Percentiles rank a stretch among this genome's conserved stretches.
phyloP scores from a whole-genome alignment of 1,140 invertebrate genomes.

The Sinella curviseta region DNA sequence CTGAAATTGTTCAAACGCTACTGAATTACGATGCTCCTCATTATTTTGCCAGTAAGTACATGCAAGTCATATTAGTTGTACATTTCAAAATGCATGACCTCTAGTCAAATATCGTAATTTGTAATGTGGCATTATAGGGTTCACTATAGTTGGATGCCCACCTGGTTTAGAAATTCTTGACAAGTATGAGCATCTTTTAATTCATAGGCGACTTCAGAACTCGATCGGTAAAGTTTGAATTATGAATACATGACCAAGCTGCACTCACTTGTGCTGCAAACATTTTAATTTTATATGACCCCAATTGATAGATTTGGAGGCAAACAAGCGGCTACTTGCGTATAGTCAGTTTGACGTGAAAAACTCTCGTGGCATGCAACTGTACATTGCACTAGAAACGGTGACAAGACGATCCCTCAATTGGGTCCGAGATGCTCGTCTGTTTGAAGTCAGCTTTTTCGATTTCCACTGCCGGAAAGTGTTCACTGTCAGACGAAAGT shows the following conservation, averaged over 20 bases:
- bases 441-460: constrained; percentile 17
- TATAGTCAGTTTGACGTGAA: constrained; percentile 11
- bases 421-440: neutral
- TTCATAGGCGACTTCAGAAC: neutral
- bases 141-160: neutral
- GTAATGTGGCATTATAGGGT: too few species aligned
- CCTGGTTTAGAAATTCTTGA: neutral
- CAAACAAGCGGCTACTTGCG: neutral
- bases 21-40: neutral
- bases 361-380: neutral
- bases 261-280: neutral
- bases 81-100: neutral
- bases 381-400: constrained; percentile 7
- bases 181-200: neutral
- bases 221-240: neutral
- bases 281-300: neutral
- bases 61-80: too few species aligned
- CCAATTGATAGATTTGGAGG: neutral
- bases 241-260: too few species aligned
- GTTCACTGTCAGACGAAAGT: neutral
- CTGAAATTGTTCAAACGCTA: neutral
- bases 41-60: neutral
- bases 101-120: too few species aligned
- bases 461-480: constrained; percentile 20
- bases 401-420: neutral